phyloP scores from a whole-genome alignment of 2,888 invertebrate species.

The Spodoptera exigua region DNA sequence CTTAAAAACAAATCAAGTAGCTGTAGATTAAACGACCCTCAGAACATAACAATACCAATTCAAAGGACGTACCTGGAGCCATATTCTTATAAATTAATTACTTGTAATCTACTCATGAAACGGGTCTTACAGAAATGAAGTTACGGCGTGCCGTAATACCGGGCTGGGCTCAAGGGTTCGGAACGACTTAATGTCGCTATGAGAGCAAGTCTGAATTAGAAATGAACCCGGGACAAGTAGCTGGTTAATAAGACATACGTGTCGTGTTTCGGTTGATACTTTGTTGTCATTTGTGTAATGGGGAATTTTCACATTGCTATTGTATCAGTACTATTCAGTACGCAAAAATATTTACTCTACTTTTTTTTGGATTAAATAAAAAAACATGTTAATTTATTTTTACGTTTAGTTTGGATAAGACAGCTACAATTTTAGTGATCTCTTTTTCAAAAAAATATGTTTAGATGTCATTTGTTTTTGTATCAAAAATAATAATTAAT shows the following conservation, averaged over 20 bases:
- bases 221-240: slow-evolving; percentile 80
- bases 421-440: no score
- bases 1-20: slow-evolving; percentile 52
- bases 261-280: slow-evolving; percentile 68
- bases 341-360: no score
- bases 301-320: no score
- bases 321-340: no score
- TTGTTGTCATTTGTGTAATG: slow-evolving; percentile 62
- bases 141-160: slow-evolving; percentile 76
- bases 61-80: slow-evolving; percentile 77
- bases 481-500: no score
- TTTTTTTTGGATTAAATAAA: no score
- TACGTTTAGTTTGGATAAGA: no score
- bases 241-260: slow-evolving; percentile 83
- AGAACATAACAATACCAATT: slow-evolving; percentile 77
- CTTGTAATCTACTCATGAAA: slow-evolving; percentile 89
- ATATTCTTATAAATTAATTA: slow-evolving; percentile 90
- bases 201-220: slow-evolving; percentile 85
- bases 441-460: no score
- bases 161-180: slow-evolving; percentile 76
- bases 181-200: slow-evolving; percentile 83
- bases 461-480: no score
- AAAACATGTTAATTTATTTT: no score
- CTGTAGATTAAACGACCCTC: slow-evolving; percentile 70
- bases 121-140: slow-evolving; percentile 87